A percentile compares a stretch with the other conserved stretches of the same genome.
phyloP scores from a whole-genome alignment of 1,140 invertebrate species.

The Phthorimaea operculella region DNA sequence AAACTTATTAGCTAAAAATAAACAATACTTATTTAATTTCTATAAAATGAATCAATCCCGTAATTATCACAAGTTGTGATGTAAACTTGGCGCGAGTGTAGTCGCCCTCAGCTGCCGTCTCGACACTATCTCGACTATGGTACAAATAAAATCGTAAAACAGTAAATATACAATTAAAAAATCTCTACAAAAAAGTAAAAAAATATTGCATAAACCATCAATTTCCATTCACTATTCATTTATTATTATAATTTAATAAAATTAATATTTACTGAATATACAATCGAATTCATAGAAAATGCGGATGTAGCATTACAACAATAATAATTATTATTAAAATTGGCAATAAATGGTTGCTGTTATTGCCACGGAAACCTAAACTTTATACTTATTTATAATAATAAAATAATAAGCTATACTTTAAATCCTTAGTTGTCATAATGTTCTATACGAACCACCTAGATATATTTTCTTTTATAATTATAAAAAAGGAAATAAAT shows the following conservation, averaged over 20 bases:
- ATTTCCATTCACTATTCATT: constrained; percentile 38
- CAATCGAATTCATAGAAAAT: constrained; percentile 33
- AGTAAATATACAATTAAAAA: constrained; percentile 30
- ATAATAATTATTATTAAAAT: constrained; percentile 31
- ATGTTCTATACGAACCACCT: constrained; percentile 35
- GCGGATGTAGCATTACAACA: constrained; percentile 26
- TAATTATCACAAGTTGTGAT: constrained; percentile 55
- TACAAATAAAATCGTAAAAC: constrained; percentile 16
- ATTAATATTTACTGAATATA: constrained; percentile 54
- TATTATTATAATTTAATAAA: constrained; percentile 42
- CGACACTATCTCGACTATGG: constrained; percentile 8
- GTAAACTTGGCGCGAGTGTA: constrained; percentile 19
- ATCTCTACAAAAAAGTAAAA: constrained; percentile 35
- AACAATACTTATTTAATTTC: constrained; percentile 27
- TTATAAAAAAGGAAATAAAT: constrained; percentile 54
- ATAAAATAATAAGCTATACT: constrained; percentile 25
- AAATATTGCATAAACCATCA: constrained; percentile 47
- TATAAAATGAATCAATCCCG: constrained; percentile 43
- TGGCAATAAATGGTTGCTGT: constrained; percentile 24
- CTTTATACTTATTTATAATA: constrained; percentile 18
- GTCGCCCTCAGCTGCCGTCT: constrained; percentile 18
- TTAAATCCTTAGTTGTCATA: constrained; percentile 47
- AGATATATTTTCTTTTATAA: constrained; percentile 46
- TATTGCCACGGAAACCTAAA: constrained; percentile 28
- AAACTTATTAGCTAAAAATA: constrained; percentile 50